Base-by-base conservation (phyloP, 1,140 invertebrate genomes). In the Galleria mellonella region DNA sequence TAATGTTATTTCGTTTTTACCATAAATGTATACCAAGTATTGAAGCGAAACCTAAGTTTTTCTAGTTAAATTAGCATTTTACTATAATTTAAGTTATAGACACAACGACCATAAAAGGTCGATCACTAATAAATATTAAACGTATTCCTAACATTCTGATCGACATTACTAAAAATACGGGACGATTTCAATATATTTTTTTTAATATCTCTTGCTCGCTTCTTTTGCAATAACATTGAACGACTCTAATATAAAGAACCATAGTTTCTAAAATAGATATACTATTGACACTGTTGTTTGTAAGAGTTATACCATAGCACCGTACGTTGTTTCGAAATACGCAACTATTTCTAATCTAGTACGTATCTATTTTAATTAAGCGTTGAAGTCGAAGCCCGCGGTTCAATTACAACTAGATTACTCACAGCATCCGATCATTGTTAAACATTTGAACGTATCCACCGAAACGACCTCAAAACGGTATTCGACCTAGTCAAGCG, bases 391-490 rank as follows among this genome's bases (percentile, higher is more conserved):
- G 51, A 57, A 52, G 31, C 42, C 59, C 44, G 51, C 59, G 68
- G 69, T 69, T 59, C 47, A 51, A 44, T 53, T 43, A 52, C 55
- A 65, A 53, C 41, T 51, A 45, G 51, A 67, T 64, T 64, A 68
- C 52, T 72, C 60, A 63, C 51, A 48, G 11, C 43, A 44, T 47
- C 50, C 51, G 57, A 61, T 67, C 53, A 60, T 68, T 61, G 54
- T 61, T 53, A 66, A 49, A 9, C 17, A 28, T 33, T 57, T 62
- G 46, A 59, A 46, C 49, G 43, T 67, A 60, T 62, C 58, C 68
- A 72, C 52, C 62, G 53, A 78, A 84, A 83, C 81, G 81, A 83
- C 81, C 81, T 84, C 74, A 83, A 84, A 83, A 79, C 68, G 74
- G 77, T 65, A 78, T 79, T 79, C 73, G 72, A 73, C 76, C 77